phyloP scores from a whole-genome alignment of 2,113 vertebrate species.

The Todiramphus saurophagus region DNA sequence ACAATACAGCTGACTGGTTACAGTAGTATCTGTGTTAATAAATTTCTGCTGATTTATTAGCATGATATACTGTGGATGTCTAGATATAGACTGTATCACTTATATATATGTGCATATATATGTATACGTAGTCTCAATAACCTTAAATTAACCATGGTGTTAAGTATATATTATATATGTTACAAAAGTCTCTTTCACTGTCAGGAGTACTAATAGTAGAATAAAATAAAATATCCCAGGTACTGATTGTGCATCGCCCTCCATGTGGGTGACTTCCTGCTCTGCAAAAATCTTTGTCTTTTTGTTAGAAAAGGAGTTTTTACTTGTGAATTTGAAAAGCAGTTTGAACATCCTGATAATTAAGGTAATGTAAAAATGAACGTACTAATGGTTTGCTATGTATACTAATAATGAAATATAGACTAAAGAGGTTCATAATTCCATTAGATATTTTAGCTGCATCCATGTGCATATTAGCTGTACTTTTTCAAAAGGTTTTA shows the following conservation, averaged over 20 bases:
- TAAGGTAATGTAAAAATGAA: background rate
- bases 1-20: background rate
- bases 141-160: background rate
- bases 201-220: background rate
- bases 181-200: background rate
- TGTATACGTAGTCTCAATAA: background rate
- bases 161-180: background rate
- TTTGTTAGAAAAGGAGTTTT: background rate
- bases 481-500: background rate
- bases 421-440: slow-evolving; percentile 19
- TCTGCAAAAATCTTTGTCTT: background rate
- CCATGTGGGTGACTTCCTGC: background rate
- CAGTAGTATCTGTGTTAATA: background rate
- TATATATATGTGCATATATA: background rate
- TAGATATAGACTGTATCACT: background rate
- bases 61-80: background rate
- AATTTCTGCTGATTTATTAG: background rate
- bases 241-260: background rate
- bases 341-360: background rate
- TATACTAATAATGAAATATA: slow-evolving; percentile 32
- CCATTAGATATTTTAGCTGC: background rate
- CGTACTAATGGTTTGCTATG: background rate
- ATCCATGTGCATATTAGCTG: background rate
- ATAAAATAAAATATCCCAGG: background rate
- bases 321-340: background rate